These are phyloP conservation scores for Microctonus brassicae DNA, from an alignment of 2,888 invertebrate genomes.

Conservation along the genomic window DNA sequence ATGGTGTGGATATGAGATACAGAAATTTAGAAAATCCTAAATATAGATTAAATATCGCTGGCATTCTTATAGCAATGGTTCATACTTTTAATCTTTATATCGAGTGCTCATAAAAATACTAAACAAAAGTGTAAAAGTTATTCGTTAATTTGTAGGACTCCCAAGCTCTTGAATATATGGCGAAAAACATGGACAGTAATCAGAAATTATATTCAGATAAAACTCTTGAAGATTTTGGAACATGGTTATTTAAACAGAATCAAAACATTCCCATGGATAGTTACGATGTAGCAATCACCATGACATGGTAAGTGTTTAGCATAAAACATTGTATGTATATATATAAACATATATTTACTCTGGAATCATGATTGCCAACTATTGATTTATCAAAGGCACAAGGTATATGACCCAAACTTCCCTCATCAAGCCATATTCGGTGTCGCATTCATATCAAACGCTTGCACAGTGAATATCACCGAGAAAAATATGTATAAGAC, in stretches of 20 bases:
- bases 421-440: constrained; percentile 32
- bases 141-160: constrained; percentile 25
- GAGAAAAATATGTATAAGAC: constrained; percentile 1
- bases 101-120: background rate
- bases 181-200: background rate
- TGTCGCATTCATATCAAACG: constrained; percentile 32
- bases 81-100: too few relatives aligned
- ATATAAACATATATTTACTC: background rate
- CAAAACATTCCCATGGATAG: constrained; percentile 18
- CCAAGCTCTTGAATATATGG: constrained; percentile 29
- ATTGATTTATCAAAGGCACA: constrained; percentile 19
- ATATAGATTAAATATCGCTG: constrained; percentile 43
- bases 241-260: constrained; percentile 10
- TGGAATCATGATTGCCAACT: background rate
- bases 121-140: background rate
- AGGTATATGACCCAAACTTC: constrained; percentile 19
- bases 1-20: constrained; percentile 42
- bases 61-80: constrained; percentile 40
- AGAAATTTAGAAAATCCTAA: constrained; percentile 39
- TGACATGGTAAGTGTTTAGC: constrained; percentile 35
- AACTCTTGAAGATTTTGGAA: constrained; percentile 6
- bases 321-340: background rate
- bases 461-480: constrained; percentile 15
- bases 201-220: background rate
- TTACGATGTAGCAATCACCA: constrained; percentile 39